Percentiles rank a stretch among this genome's conserved stretches.
Evolutionary conservation across 2,113 vertebrate species (phyloP).

Genomic region (Genyomyrus donnyi): DNA sequence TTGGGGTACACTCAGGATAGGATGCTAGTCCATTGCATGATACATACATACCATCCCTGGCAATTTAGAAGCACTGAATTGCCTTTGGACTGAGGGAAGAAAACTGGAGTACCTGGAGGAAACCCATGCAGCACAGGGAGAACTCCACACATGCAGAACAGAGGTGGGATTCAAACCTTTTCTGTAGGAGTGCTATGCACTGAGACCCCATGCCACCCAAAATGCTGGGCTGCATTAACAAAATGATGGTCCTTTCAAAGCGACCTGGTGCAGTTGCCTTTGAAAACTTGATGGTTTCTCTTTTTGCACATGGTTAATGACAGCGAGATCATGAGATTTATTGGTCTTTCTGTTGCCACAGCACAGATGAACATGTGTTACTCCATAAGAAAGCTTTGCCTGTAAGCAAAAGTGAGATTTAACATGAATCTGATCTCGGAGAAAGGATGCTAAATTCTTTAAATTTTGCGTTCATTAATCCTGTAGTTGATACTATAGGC

Average conservation of each 20-base stretch:
- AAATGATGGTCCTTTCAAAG: neutral
- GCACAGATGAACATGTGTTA: neutral
- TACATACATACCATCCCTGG: too few species aligned
- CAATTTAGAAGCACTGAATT: too few species aligned
- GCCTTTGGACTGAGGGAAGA: too few species aligned
- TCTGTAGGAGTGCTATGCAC: too few species aligned
- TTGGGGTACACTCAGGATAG: too few species aligned
- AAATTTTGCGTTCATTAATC: neutral
- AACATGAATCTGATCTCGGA: neutral
- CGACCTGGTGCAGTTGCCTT: neutral
- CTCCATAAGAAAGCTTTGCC: neutral
- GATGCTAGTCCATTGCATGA: too few species aligned
- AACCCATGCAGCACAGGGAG: too few species aligned
- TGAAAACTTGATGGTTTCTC: too few species aligned
- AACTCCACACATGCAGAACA: neutral
- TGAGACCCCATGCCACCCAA: too few species aligned
- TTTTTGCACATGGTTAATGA: too few species aligned
- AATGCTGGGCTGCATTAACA: neutral
- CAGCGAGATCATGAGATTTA: neutral
- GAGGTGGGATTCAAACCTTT: neutral
- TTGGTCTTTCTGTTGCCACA: neutral
- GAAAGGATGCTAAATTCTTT: neutral
- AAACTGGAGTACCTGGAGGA: too few species aligned
- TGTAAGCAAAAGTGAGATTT: neutral
- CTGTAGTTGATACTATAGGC: neutral